These are phyloP conservation scores for Schlechtendalia chinensis DNA, from an alignment of 1,140 invertebrate species.

Conservation along the genomic window DNA sequence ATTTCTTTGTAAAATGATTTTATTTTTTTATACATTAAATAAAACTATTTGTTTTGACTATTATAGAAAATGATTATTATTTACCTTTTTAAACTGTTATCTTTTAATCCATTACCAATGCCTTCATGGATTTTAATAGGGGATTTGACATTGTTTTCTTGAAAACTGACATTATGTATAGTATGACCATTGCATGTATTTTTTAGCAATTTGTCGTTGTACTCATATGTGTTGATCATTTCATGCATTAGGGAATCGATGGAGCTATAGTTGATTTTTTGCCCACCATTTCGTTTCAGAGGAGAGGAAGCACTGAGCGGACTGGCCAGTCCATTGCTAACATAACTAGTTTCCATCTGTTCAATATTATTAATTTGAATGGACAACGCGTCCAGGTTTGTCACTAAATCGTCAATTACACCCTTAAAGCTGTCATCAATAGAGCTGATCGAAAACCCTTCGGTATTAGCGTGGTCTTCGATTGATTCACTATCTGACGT, in stretches of 20 bases:
- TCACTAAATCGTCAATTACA: conserved; percentile 42
- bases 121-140: not conserved
- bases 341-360: conserved; percentile 35
- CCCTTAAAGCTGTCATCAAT: conserved; percentile 21
- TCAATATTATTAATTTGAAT: conserved; percentile 36
- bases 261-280: conserved; percentile 15
- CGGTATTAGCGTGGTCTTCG: not conserved
- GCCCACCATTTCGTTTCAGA: not conserved
- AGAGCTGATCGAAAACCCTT: conserved; percentile 23
- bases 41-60: not conserved
- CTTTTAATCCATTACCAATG: not conserved
- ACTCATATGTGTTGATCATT: conserved; percentile 26
- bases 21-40: too few species aligned
- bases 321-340: conserved; percentile 16
- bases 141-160: not conserved
- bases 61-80: not conserved
- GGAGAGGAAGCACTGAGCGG: conserved; percentile 39
- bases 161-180: conserved; percentile 11
- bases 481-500: conserved; percentile 31
- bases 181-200: not conserved
- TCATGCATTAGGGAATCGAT: conserved; percentile 31
- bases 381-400: conserved; percentile 23
- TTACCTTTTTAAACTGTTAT: conserved; percentile 39
- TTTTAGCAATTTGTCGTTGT: conserved; percentile 17
- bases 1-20: not conserved